Evolutionary conservation across 2,888 invertebrate species (phyloP), one percentile per base, ranked within the genome.

Genomic region (Agrochola circellaris): DNA sequence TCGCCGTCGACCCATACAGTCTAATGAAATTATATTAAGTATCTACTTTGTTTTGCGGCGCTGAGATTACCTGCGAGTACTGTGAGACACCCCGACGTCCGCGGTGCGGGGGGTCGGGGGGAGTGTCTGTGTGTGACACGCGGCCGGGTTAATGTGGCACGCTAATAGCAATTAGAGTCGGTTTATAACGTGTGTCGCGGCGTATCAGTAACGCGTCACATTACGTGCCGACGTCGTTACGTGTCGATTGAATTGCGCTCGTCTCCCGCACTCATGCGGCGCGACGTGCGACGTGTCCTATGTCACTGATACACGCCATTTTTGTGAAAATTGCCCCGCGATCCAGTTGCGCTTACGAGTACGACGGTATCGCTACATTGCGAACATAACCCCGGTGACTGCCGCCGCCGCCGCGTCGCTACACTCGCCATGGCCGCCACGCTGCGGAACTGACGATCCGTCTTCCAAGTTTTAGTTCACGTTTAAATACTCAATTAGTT

Each of bases 401-500:
- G 42, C n/a, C 68, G 30, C 30, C 34, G 11, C 20, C 62, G 60
- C 38, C 34, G 11, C 62, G 26, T 48, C 34, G 54, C 26, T 20
- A 1, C 17, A 1, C 15, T 15, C n/a, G 26, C 54, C 34, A 34
- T 17, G 17, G 7, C 13, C 20, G 20, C 13, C 26, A 1, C 20
- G 11, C 30, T 42, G 42, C 13, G 23, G 48, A 23, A 8, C 66
- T 34, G 23, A 34, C 66, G 42, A 66, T 73, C 60, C 17, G 42
- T 75, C 69, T 71, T 61, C 54, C 54, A 75, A 85, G 68, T 77
- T 76, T 76, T 51, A 64, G 34, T 79, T 66, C 62, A 45, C 60
- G 45, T 72, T 76, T 83, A 86, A 76, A 72, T 83, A 79, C 76
- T 75, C 81, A 58, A 77, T 73, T 80, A 77, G 70, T 84, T 80